Base-by-base conservation (phyloP, 2,888 invertebrate genomes). In the Cosmia pyralina region DNA sequence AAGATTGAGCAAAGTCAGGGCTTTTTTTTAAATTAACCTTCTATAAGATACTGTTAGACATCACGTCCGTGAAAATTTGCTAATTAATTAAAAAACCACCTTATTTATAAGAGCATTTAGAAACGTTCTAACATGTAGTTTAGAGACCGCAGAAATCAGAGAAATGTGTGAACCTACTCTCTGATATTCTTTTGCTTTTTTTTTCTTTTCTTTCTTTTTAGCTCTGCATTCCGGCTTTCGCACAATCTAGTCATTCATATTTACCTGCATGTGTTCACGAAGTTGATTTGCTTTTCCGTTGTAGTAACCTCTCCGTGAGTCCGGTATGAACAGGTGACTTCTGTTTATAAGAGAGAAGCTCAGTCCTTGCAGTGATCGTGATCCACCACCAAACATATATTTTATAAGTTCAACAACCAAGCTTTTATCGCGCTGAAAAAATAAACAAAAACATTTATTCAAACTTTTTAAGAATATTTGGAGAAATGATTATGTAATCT, bases 341-440 rank as follows among this genome's bases (percentile, higher is more conserved):
- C 90, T 87, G 50, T 90, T 85, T 34, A 97, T 89, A 11, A 96
- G 83, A 44, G 94, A 88, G 89, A 97, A 97, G 34, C 95, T 89
- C 7, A 97, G 90, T 48, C 93, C 95, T 71, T 96, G 95, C 58
- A 95, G 90, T 19, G 96, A 96, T 38, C 96, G 93, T n/a, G 93
- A 68, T 64, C 87, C 96, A 82, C 86, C 92, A 65, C 91, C 96
- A 79, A 88, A 77, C 1, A 88, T 5, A 28, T 89, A 87, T 84
- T 93, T 93, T 2, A 92, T 0, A 0, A 96, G 46, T 85, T 96
- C 95, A 38, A 92, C n/a, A 1, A 90, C 38, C 2, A 95, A 84
- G 68, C 89, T 95, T 85, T 79, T 95, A 87, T 91, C 93, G 72
- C 85, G 92, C 94, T 87, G 95, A 89, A 79, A 92, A 67, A 58